phyloP scores from a whole-genome alignment of 2,113 vertebrate genomes.

The Engystomops pustulosus region DNA sequence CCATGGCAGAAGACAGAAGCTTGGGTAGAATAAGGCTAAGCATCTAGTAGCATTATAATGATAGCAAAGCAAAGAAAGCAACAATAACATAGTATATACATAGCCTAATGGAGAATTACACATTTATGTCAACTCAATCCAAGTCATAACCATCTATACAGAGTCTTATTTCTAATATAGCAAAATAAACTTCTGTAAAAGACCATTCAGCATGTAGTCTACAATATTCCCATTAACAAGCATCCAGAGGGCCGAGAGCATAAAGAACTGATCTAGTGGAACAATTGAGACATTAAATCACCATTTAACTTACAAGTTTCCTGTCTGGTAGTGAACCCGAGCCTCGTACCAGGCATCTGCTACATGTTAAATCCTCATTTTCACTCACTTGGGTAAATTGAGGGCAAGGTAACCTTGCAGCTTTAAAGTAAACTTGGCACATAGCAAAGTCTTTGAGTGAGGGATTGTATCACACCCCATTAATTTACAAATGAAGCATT shows the following conservation, averaged over 20 bases:
- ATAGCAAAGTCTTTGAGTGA: background rate
- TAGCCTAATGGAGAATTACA: too few species aligned
- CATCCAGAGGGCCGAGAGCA: background rate
- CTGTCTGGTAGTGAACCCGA: background rate
- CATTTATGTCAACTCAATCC: too few species aligned
- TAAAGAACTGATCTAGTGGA: background rate
- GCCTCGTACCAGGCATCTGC: conserved; percentile 27
- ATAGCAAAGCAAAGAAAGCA: too few species aligned
- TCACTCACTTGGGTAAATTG: conserved; percentile 28
- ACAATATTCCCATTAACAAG: background rate
- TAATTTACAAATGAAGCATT: conserved; percentile 39
- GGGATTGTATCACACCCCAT: conserved; percentile 17
- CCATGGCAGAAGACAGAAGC: too few species aligned
- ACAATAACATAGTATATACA: too few species aligned
- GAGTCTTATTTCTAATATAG: background rate
- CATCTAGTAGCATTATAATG: too few species aligned
- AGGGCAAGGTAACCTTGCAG: conserved; percentile 24
- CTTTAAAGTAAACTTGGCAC: conserved; percentile 31
- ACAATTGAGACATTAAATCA: conserved; percentile 16
- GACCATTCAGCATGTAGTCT: background rate
- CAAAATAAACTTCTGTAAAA: background rate
- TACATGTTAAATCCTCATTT: conserved; percentile 28
- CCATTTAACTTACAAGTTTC: conserved; percentile 14
- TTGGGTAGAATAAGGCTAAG: too few species aligned
- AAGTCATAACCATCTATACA: too few species aligned